A percentile compares a stretch with the other conserved stretches of the same genome.
Evolutionary conservation across 2,888 invertebrate genomes (phyloP).

Genomic region (Phragmatobia fuliginosa): DNA sequence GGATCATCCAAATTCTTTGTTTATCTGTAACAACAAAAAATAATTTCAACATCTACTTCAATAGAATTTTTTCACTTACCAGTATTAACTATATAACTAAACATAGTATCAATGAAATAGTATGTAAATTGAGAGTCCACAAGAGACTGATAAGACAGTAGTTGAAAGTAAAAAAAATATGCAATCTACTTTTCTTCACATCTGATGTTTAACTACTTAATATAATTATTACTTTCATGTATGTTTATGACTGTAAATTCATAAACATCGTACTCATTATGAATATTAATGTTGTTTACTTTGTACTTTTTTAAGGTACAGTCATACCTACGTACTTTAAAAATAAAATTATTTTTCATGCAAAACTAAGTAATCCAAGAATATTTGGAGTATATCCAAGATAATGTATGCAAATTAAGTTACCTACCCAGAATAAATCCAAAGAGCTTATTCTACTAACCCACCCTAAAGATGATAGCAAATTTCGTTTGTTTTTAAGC

Average conservation of each 20-base stretch:
- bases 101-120: too few relatives aligned
- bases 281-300: background rate
- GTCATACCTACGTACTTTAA: background rate
- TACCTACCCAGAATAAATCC: constrained; percentile 1
- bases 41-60: background rate
- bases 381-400: background rate
- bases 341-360: background rate
- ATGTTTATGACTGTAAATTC: too few relatives aligned
- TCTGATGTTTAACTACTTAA: too few relatives aligned
- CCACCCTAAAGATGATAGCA: background rate
- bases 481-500: background rate
- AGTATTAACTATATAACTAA: too few relatives aligned
- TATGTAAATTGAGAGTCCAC: too few relatives aligned
- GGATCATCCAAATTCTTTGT: constrained; percentile 67
- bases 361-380: background rate
- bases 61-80: background rate
- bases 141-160: too few relatives aligned
- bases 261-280: background rate
- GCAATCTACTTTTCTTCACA: too few relatives aligned
- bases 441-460: background rate
- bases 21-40: constrained; percentile 67
- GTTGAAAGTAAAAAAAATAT: background rate
- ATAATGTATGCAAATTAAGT: background rate
- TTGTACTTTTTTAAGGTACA: background rate
- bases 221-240: too few relatives aligned